A percentile compares a stretch with the other conserved stretches of the same genome.
Evolutionary conservation across 2,113 vertebrate genomes (phyloP).

Genomic region (Microcebus lehilahytsara): DNA sequence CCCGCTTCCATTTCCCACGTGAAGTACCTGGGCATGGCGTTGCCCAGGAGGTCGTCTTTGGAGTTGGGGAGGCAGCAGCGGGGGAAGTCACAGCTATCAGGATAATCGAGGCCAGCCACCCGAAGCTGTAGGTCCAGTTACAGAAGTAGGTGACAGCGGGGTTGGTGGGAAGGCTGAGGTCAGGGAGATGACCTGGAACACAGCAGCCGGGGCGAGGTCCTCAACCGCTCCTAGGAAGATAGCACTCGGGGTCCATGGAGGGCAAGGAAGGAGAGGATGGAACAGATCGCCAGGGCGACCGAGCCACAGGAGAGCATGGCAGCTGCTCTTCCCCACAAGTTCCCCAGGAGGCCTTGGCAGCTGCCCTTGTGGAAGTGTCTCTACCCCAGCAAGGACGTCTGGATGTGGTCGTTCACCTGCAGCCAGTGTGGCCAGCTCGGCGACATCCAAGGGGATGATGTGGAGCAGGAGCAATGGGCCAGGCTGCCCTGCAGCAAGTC

Average conservation of each 20-base stretch:
- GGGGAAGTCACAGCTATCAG: not conserved
- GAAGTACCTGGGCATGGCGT: not conserved
- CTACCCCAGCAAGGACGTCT: slow-evolving; percentile 88
- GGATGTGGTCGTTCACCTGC: slow-evolving; percentile 84
- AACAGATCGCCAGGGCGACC: not conserved
- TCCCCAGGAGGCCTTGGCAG: slow-evolving; percentile 85
- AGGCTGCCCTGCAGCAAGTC: too few species aligned
- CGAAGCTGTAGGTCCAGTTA: not conserved
- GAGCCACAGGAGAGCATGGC: not conserved
- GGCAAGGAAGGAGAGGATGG: not conserved
- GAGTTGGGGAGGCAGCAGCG: not conserved
- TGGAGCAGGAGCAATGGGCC: slow-evolving; percentile 79
- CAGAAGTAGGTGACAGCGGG: not conserved
- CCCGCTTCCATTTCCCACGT: not conserved
- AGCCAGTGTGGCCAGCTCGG: slow-evolving; percentile 94
- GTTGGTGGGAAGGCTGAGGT: not conserved
- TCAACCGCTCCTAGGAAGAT: not conserved
- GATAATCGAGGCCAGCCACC: not conserved
- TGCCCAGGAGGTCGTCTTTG: not conserved
- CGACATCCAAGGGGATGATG: slow-evolving; percentile 93
- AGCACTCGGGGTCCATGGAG: not conserved
- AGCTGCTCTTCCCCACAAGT: not conserved
- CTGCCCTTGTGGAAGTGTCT: slow-evolving; percentile 76
- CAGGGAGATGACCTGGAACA: not conserved
- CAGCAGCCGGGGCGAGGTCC: not conserved